These are phyloP conservation scores for Parochlus steinenii DNA, from an alignment of 2,888 invertebrate species.

Conservation along the genomic window DNA sequence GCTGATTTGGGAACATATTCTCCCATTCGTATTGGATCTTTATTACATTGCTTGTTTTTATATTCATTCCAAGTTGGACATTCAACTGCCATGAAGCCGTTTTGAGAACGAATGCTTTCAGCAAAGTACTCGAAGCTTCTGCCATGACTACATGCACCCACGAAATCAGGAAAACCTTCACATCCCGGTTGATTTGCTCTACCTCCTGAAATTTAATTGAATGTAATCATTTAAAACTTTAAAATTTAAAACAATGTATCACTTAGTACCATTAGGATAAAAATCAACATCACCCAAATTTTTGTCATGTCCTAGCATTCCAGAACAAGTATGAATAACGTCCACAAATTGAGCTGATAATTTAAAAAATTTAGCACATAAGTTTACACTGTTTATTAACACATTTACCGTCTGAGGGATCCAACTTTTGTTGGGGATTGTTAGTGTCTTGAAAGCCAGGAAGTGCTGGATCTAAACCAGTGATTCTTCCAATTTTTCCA, in stretches of 20 bases:
- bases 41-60: slow-evolving; percentile 22
- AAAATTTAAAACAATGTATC: neutral
- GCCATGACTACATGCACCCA: slow-evolving; percentile 52
- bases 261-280: slow-evolving; percentile 25
- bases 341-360: slow-evolving; percentile 30
- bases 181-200: slow-evolving; percentile 8
- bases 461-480: slow-evolving; percentile 46
- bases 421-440: slow-evolving; percentile 33
- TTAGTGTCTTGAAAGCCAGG: slow-evolving; percentile 35
- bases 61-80: slow-evolving; percentile 36
- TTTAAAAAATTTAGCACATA: too few relatives aligned
- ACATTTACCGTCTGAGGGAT: slow-evolving; percentile 47
- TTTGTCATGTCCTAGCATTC: slow-evolving; percentile 42
- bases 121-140: slow-evolving; percentile 43
- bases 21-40: slow-evolving; percentile 37
- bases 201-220: neutral
- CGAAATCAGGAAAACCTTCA: neutral
- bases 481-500: slow-evolving; percentile 36
- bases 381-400: too few relatives aligned
- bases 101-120: slow-evolving; percentile 41
- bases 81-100: slow-evolving; percentile 36
- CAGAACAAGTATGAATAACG: slow-evolving; percentile 55
- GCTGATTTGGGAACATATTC: slow-evolving; percentile 27
- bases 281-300: slow-evolving; percentile 56
- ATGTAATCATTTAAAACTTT: too few relatives aligned